These are phyloP conservation scores for Malurus elegans DNA, from an alignment of 2,113 vertebrate genomes.

Conservation along the genomic window DNA sequence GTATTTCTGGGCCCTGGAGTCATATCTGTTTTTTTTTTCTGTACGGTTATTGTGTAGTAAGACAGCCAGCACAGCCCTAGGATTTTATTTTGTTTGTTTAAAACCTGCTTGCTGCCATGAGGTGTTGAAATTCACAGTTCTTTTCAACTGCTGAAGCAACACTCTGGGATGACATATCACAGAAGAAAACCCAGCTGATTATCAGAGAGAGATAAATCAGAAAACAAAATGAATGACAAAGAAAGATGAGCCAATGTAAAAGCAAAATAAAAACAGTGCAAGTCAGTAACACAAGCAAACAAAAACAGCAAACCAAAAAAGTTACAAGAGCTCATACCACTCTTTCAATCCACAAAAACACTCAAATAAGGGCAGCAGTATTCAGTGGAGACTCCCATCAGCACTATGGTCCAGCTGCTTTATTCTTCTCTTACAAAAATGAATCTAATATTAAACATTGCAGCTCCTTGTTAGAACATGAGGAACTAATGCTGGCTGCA, in stretches of 20 bases:
- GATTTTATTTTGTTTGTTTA: neutral
- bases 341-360: neutral
- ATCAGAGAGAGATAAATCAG: neutral
- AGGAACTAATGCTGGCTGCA: neutral
- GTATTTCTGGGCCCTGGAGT: neutral
- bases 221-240: neutral
- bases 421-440: neutral
- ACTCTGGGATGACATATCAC: neutral
- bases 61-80: neutral
- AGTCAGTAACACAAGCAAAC: neutral
- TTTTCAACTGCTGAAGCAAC: neutral
- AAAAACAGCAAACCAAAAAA: neutral
- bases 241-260: neutral
- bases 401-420: neutral
- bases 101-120: neutral
- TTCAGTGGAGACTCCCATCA: neutral
- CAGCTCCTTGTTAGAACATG: neutral
- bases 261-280: neutral
- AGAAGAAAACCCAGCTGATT: neutral
- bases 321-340: neutral
- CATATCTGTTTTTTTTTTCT: neutral
- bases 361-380: neutral
- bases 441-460: neutral
- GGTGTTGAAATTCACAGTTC: neutral
- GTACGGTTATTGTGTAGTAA: neutral